A percentile compares a stretch with the other conserved stretches of the same genome.
These are phyloP conservation scores for Lasioglossum villosulum DNA, from an alignment of 2,888 invertebrate species.

Conservation along the genomic window DNA sequence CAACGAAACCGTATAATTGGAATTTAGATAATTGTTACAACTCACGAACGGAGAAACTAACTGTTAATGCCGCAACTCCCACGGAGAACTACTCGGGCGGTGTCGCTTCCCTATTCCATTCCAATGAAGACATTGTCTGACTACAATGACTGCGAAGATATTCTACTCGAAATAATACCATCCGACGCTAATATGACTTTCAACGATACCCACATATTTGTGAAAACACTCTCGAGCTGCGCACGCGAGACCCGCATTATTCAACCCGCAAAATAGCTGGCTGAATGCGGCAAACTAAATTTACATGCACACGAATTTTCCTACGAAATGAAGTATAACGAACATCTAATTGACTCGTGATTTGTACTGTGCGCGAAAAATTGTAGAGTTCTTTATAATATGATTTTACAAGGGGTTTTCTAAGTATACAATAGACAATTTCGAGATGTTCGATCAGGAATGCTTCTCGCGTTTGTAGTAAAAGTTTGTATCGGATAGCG, in stretches of 20 bases:
- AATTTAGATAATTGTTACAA: conserved; percentile 6
- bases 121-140: neutral
- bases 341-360: neutral
- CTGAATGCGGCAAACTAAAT: neutral
- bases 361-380: neutral
- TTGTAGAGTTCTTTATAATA: neutral
- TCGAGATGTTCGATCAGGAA: neutral
- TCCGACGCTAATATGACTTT: neutral
- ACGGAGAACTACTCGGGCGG: neutral
- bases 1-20: conserved; percentile 18
- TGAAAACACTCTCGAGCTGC: neutral
- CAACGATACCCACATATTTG: neutral
- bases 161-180: neutral
- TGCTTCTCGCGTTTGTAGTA: neutral
- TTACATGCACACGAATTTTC: neutral
- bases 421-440: neutral
- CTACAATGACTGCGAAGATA: conserved; percentile 13
- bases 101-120: neutral
- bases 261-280: neutral
- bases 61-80: neutral
- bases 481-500: conserved; percentile 29
- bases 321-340: neutral
- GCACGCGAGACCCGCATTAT: neutral
- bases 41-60: neutral
- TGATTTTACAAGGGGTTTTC: neutral